Conservation (phyloP, 2,888 invertebrate species). For the Dryobota labecula region DNA sequence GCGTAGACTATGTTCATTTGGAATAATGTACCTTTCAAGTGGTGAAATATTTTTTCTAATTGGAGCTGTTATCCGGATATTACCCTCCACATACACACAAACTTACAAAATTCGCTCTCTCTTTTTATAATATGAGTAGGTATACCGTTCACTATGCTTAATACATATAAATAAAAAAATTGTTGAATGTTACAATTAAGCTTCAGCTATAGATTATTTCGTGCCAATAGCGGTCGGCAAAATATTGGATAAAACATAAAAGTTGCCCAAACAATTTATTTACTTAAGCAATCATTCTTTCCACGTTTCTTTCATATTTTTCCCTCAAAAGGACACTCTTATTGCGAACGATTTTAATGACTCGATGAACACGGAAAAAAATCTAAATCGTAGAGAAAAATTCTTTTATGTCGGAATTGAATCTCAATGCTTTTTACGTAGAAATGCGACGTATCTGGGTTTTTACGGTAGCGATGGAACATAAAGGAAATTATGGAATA, state of each 20-base stretch:
- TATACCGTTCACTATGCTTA: not conserved
- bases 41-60: too few species aligned
- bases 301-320: conserved; percentile 58
- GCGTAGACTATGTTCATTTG: too few species aligned
- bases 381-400: conserved; percentile 38
- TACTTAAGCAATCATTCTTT: conserved; percentile 52
- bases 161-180: too few species aligned
- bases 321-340: conserved; percentile 53
- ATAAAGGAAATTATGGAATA: conserved; percentile 25
- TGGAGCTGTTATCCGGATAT: too few species aligned
- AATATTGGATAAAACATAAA: conserved; percentile 28
- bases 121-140: too few species aligned
- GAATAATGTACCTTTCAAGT: too few species aligned
- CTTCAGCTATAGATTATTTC: not conserved
- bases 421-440: conserved; percentile 51
- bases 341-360: conserved; percentile 62
- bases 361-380: conserved; percentile 49
- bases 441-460: conserved; percentile 41
- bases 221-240: not conserved
- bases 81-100: too few species aligned
- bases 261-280: conserved; percentile 56
- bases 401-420: conserved; percentile 56
- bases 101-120: too few species aligned
- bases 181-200: too few species aligned
- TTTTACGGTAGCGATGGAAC: conserved; percentile 32